Percentiles rank a stretch among this genome's conserved stretches.
Evolutionary conservation across 2,888 invertebrate species (phyloP).

Genomic region (Flexamia atlantica): DNA sequence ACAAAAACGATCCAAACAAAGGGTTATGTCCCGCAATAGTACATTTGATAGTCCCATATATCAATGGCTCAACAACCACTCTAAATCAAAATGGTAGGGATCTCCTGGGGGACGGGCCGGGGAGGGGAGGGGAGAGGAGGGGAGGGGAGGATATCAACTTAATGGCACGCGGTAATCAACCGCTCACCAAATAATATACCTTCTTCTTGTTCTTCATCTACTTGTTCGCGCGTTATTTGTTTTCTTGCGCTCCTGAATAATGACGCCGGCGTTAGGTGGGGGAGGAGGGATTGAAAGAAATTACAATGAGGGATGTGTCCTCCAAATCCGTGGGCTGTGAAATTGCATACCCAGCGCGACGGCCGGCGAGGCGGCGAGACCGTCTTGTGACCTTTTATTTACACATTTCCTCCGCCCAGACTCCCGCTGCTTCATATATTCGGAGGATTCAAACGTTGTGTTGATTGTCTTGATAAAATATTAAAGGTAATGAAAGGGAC

Average conservation of each 20-base stretch:
- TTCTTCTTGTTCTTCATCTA: conserved; percentile 59
- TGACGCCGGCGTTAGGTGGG: conserved; percentile 33
- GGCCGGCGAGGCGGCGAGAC: background rate
- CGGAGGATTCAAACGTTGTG: background rate
- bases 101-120: conserved; percentile 3
- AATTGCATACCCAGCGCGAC: conserved; percentile 55
- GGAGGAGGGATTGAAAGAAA: conserved; percentile 61
- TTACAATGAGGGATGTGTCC: conserved; percentile 63
- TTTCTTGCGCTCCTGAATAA: conserved; percentile 62
- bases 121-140: conserved; percentile 39
- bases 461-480: too few relatives aligned
- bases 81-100: conserved; percentile 51
- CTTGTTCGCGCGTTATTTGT: conserved; percentile 64
- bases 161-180: conserved; percentile 60
- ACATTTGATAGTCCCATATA: conserved; percentile 50
- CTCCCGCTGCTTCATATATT: background rate
- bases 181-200: conserved; percentile 56
- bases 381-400: conserved; percentile 60
- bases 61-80: conserved; percentile 49
- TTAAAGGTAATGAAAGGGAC: too few relatives aligned
- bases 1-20: conserved; percentile 2
- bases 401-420: conserved; percentile 41
- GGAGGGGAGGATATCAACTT: conserved; percentile 58
- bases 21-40: background rate
- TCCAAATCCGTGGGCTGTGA: conserved; percentile 61